Base-by-base conservation (phyloP, 2,113 vertebrate genomes). In the Lates calcarifer region DNA sequence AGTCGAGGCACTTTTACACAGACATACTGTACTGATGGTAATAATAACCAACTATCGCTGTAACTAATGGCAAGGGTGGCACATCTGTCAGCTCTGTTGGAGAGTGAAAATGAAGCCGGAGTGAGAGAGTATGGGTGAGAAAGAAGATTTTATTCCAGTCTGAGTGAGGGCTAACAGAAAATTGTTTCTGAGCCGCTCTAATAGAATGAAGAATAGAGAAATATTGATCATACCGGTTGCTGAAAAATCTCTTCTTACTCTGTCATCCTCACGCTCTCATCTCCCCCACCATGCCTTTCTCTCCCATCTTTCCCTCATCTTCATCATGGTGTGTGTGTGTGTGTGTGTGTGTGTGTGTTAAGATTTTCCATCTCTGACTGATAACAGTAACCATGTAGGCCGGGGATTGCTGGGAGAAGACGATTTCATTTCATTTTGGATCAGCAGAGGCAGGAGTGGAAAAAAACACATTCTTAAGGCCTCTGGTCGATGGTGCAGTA, bases 181-280 rank as follows among this genome's bases (percentile, higher is more conserved):
- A 91, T 84, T 77, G 89, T 89, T 87, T 83, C 74, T 79, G 87
- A 93, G 85, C 74, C 0, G 11, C 78, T 87, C 67, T 86, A 90
- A 87, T 89, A 86, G 79, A 91, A 90, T 53, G 74, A 85, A 83
- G 79, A 88, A 89, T 88, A 68, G 83, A 83, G 74, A 91, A 88
- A 85, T 92, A 94, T 92, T 87, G 90, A 93, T 91, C 82, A 87
- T 53, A 45, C 56, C 35, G 28, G 58, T 47, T 84, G 79, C 65
- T 79, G 87, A 85, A 91, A 81, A 77, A 82, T 72, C 68, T 87
- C 71, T 18, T 76, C 51, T 67, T 55, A 62, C 71, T 74, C 77
- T 51, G 31, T 63, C 71, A 53, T 77, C 71, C 65, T 82, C 83
- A 76, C 7, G 17, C 80, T 58, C 57, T 78, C 81, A 71, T 85